Base-by-base conservation (phyloP, 2,888 invertebrate genomes). In the Athetis lepigone region DNA sequence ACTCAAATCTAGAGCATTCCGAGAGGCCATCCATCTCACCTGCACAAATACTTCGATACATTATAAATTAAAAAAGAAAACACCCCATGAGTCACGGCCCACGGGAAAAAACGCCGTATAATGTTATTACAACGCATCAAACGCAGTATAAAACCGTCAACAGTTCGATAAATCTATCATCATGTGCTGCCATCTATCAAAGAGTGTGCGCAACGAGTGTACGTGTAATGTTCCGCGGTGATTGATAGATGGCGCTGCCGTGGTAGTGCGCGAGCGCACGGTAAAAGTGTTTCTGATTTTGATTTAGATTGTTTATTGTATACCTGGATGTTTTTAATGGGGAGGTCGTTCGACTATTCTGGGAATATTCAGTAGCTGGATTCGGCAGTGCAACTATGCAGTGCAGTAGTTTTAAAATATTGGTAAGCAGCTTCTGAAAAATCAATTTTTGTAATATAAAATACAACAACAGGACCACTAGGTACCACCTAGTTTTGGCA, bases 131-230 rank as follows among this genome's bases (percentile, higher is more conserved):
- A 88, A 84, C 83, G 81, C 88, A 89, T 90, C 89, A 88, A 88
- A 85, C 85, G 79, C 75, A 82, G 55, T 86, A 91, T 94, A 90
- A 92, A 93, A 90, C 83, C 80, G 75, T 93, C 93, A 83, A 49
- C 90, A 75, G 70, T 40, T 68, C 82, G 61, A 90, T 93, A 90
- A 90, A 91, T 92, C 92, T 79, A 67, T 93, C 88, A 83, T 51
- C 91, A 86, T 74, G 88, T 91, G 88, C 88, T 90, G 94, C 92
- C 94, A 93, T 93, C 94, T 94, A 90, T 94, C 91, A 89, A 79
- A 81, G 76, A 75, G 64, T 81, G 77, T 75, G 79, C 79, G 87
- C 84, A 90, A 85, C 89, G 84, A 84, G 83, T 79, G 85, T 89
- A 92, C 88, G 84, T 89, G 90, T 92, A 93, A 94, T 93, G 94